Conservation (phyloP, 2,797 vertebrate species). For the Triplophysa yarkandensis region DNA sequence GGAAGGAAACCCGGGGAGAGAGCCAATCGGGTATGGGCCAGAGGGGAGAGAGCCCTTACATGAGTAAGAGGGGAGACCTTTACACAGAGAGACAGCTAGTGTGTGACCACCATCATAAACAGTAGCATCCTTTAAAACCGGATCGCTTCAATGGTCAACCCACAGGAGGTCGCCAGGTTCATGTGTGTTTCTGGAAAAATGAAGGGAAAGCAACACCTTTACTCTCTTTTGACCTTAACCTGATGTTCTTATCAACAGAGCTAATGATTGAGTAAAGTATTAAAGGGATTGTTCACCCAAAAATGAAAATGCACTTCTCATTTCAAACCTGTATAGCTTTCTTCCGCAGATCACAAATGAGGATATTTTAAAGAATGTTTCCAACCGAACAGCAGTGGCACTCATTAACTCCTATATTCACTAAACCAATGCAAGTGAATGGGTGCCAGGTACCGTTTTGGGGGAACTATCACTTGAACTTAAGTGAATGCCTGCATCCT, state of each 20-base stretch:
- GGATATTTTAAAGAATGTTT: no score
- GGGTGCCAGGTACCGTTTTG: no score
- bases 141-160: neutral
- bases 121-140: conserved; percentile 12
- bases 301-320: no score
- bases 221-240: conserved; percentile 14
- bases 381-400: no score
- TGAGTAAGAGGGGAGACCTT: conserved; percentile 1
- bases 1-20: conserved; percentile 42
- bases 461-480: no score
- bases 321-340: no score
- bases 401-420: no score
- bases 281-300: neutral
- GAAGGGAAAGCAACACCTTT: conserved; percentile 30
- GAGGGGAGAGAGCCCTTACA: neutral
- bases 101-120: conserved; percentile 16
- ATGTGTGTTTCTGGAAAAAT: conserved; percentile 34
- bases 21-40: conserved; percentile 12
- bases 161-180: conserved; percentile 18
- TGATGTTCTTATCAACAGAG: conserved; percentile 33
- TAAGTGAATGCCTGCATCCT: no score
- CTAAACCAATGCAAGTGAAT: no score
- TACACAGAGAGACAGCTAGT: neutral
- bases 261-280: neutral
- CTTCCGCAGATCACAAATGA: no score